Conservation (phyloP, 1,140 invertebrate genomes). For the Tetranychus cinnabarinus region DNA sequence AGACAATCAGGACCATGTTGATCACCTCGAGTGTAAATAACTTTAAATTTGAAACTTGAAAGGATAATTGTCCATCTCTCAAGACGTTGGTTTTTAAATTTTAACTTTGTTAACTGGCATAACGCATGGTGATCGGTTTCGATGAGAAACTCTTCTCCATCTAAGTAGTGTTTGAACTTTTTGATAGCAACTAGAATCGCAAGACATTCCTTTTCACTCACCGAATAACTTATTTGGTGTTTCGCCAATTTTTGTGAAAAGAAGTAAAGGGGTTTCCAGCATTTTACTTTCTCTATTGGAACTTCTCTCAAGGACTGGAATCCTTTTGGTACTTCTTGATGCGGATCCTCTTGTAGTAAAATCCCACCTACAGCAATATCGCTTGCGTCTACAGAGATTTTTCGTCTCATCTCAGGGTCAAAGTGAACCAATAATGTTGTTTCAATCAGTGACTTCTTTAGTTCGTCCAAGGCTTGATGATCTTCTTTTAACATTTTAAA, state of each 20-base stretch:
- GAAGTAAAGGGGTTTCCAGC: no score
- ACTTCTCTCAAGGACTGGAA: no score
- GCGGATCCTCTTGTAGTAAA: background rate
- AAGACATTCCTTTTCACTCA: background rate
- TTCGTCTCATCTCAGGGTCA: background rate
- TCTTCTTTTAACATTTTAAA: background rate
- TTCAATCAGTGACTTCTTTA: constrained; percentile 12
- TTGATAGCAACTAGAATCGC: background rate
- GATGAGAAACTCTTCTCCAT: background rate
- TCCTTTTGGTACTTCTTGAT: no score
- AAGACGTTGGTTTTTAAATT: no score
- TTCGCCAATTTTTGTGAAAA: no score
- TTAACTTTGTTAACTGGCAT: no score
- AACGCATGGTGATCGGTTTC: no score
- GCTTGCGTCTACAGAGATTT: background rate
- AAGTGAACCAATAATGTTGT: background rate
- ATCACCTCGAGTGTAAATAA: no score
- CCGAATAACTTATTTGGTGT: constrained; percentile 6
- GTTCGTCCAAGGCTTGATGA: background rate
- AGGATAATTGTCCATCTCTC: no score
- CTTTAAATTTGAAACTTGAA: no score
- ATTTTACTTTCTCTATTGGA: no score
- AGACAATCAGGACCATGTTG: no score
- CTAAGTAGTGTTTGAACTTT: background rate
- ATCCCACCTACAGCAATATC: background rate